phyloP scores from a whole-genome alignment of 2,888 invertebrate genomes.

The Apamea sordens region DNA sequence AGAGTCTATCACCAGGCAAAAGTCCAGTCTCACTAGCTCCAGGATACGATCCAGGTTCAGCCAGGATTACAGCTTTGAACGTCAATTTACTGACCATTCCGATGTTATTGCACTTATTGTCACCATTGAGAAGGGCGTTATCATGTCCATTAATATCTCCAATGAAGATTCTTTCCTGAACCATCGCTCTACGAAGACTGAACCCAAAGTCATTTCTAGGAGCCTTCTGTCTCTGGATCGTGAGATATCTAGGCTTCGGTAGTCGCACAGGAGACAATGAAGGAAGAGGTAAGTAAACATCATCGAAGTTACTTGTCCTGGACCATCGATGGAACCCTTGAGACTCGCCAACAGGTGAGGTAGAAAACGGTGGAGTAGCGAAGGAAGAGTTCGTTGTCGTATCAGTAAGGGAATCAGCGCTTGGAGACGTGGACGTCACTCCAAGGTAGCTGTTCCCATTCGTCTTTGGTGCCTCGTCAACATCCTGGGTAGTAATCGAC shows the following conservation, averaged over 20 bases:
- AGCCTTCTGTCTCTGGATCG: conserved; percentile 94
- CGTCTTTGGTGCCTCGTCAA: conserved; percentile 85
- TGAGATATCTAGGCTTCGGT: conserved; percentile 93
- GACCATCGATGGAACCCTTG: conserved; percentile 96
- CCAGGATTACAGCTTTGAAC: conserved; percentile 95
- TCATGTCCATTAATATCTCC: conserved; percentile 83
- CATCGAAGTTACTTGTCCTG: conserved; percentile 94
- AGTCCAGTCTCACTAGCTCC: conserved; percentile 95
- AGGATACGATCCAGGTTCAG: conserved; percentile 96
- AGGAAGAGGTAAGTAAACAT: conserved; percentile 93
- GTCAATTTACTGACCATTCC: conserved; percentile 86
- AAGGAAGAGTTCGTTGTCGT: conserved; percentile 96
- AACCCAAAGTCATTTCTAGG: conserved; percentile 98
- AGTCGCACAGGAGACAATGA: conserved; percentile 92
- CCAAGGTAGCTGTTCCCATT: conserved; percentile 90
- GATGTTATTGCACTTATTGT: conserved; percentile 82
- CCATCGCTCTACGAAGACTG: conserved; percentile 96
- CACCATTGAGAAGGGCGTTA: conserved; percentile 81
- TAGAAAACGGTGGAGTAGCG: conserved; percentile 96
- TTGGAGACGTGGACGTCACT: conserved; percentile 95
- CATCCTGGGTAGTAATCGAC: conserved; percentile 84
- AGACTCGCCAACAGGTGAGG: conserved; percentile 96
- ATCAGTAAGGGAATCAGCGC: conserved; percentile 95
- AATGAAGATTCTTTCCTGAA: conserved; percentile 92
- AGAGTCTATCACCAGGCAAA: conserved; percentile 97